Percentiles rank a stretch among this genome's conserved stretches.
phyloP scores from a whole-genome alignment of 2,888 invertebrate species.

The Drosophila paramelanica region DNA sequence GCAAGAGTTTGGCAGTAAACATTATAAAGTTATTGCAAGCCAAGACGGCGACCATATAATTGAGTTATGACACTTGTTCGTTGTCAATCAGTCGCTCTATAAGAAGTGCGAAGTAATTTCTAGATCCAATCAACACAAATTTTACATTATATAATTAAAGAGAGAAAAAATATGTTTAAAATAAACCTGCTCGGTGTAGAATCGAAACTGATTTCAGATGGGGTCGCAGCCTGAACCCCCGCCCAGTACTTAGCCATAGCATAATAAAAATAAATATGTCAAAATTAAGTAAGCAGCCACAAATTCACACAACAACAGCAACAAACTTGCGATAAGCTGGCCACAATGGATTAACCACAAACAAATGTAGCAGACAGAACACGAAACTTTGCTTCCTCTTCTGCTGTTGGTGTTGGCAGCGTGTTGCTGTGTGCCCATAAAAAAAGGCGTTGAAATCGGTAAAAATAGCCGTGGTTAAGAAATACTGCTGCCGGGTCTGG shows the following conservation, averaged over 20 bases:
- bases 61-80: conserved; percentile 26
- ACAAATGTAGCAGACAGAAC: conserved; percentile 21
- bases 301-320: conserved; percentile 56
- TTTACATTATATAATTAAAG: neutral
- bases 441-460: conserved; percentile 74
- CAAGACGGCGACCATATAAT: conserved; percentile 17
- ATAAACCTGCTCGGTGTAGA: neutral
- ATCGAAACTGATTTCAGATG: neutral
- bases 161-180: neutral
- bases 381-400: conserved; percentile 25
- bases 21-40: conserved; percentile 10
- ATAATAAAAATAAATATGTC: conserved; percentile 77
- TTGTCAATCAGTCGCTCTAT: conserved; percentile 8
- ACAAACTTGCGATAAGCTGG: conserved; percentile 52
- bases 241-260: conserved; percentile 44
- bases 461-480: conserved; percentile 56
- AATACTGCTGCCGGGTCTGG: conserved; percentile 18
- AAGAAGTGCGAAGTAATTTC: neutral
- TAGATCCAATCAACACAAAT: neutral
- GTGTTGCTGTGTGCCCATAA: conserved; percentile 50
- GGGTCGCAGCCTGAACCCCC: neutral
- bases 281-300: conserved; percentile 75
- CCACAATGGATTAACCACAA: conserved; percentile 35
- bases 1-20: conserved; percentile 23
- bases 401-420: neutral